Percentiles rank a stretch among this genome's conserved stretches.
These are phyloP conservation scores for Amphiura filiformis DNA, from an alignment of 35 echinoderm and acorn worm genomes.

Conservation along the genomic window DNA sequence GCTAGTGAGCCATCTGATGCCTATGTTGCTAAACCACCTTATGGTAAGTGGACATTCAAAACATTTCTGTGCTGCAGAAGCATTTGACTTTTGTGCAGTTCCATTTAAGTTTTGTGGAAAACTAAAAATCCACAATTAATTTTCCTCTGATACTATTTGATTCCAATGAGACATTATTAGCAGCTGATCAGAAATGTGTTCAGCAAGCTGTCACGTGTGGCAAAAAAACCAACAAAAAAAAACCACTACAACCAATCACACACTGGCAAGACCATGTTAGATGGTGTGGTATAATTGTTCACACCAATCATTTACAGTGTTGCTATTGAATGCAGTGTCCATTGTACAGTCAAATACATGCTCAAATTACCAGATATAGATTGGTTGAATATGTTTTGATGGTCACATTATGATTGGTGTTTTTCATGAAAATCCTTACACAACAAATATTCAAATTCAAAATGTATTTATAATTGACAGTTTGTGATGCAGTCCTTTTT, in stretches of 20 bases:
- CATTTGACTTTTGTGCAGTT: background rate
- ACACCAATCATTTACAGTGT: constrained; percentile 61
- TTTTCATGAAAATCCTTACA: background rate
- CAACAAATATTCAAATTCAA: no score
- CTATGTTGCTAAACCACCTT: constrained; percentile 82
- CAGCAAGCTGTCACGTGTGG: constrained; percentile 31
- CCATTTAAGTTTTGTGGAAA: no score
- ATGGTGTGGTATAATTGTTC: no score
- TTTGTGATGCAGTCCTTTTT: background rate
- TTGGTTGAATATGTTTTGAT: no score
- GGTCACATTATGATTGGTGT: background rate
- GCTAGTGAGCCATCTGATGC: constrained; percentile 77
- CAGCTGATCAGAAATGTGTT: constrained; percentile 14
- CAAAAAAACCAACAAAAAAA: constrained; percentile 49
- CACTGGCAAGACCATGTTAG: no score
- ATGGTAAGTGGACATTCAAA: constrained; percentile 53
- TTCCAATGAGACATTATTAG: constrained; percentile 15
- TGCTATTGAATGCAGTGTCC: constrained; percentile 36
- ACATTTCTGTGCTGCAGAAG: background rate
- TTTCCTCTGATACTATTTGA: constrained; percentile 22
- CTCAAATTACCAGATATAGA: constrained; percentile 55
- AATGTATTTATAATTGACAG: background rate
- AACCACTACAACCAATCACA: no score
- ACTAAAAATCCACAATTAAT: no score
- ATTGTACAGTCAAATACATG: constrained; percentile 57